Evolutionary conservation across 2,113 vertebrate genomes (phyloP), one percentile per base, ranked within the genome.

Genomic region (Prochilodus magdalenae): DNA sequence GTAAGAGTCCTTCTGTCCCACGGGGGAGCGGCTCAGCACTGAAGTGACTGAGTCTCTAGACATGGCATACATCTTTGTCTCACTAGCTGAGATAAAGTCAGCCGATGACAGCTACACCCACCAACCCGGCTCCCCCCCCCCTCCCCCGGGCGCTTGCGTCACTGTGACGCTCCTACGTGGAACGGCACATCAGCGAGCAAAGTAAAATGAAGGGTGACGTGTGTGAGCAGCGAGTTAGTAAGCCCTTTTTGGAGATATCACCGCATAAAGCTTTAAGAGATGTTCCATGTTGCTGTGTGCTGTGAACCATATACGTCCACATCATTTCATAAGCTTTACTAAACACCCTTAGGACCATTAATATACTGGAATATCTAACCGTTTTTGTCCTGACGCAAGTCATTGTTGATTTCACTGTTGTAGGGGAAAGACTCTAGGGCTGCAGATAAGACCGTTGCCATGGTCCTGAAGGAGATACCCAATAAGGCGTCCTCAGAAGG

Each of bases 401-500:
- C 97, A 89, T 98, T 99, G 97, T 99, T 97, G 96, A 95, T 99
- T 95, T 98, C 96, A 93, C 97, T 99, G 96, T 99, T 99, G 92
- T 99, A 99, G 98, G 98, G 96, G 88, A 99, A 97, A 99, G 96
- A 97, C 96, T 95, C 97, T 98, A 99, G 98, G 97, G 96, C 97
- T 92, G 96, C 97, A 95, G 98, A 99, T 99, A 99, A 97, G 95
- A 96, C 97, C 96, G 98, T 98, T 96, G 96, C 97, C 95, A 99
- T 99, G 98, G 98, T 98, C 95, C 97, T 99, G 97, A 99, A 99
- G 98, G 98, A 99, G 97, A 96, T 98, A 94, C 97, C 98, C 92
- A 99, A 96, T 95, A 97, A 98, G 95, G 96, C 97, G 95, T 97
- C 97, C 92, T 95, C 97, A 92, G 98, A 99, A 95, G 98, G 96